Base-by-base conservation (phyloP, 1,140 invertebrate genomes). In the Zaprionus nigranus region DNA sequence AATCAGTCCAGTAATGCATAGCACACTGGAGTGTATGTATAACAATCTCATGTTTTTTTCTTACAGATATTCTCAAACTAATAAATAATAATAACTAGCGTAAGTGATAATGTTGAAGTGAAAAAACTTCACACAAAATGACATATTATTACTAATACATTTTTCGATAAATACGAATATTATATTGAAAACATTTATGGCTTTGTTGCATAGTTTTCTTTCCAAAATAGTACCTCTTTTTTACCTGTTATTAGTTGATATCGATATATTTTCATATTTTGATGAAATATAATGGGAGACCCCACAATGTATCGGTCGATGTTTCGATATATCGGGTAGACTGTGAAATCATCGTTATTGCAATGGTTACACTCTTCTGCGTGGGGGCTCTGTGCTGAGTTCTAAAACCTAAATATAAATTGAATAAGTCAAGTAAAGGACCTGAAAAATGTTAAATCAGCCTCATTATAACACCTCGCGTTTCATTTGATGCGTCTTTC, bases 381-480 rank as follows among this genome's bases (percentile, higher is more conserved):
- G 38, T 56, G 66, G 46, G 59, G 60, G 53, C 53, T 46, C 58
- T 70, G 66, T 40, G 51, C 66, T 69, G 51, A 58, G 66, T 75
- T 69, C 53, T 75, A 63, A 60, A 63, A 51, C 54, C 34, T 40
- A 36, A 75, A 64, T 64, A 67, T 46, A 60, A 59, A 51, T 64
- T 40, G 59, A 75, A 59, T 71, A 75, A 59, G 34, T 43, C 13
- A 43, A 75, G 24, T 54, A 64, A 57, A 70, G 20, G 34, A 34
- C 40, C 24, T 34, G 26, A 53, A 59, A 75, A 75, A 71, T 75
- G 54, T 64, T 38, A 36, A 71, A 75, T 75, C 43, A 36, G 36
- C 38, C n/a, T 53, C n/a, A 36, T 43, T 43, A 24, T 26, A 59
- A 70, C 12, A 70, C 43, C 53, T 24, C 4, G 5, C n/a, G 26